Base-by-base conservation (phyloP, 2,113 vertebrate species). In the Bagarius yarrelli region DNA sequence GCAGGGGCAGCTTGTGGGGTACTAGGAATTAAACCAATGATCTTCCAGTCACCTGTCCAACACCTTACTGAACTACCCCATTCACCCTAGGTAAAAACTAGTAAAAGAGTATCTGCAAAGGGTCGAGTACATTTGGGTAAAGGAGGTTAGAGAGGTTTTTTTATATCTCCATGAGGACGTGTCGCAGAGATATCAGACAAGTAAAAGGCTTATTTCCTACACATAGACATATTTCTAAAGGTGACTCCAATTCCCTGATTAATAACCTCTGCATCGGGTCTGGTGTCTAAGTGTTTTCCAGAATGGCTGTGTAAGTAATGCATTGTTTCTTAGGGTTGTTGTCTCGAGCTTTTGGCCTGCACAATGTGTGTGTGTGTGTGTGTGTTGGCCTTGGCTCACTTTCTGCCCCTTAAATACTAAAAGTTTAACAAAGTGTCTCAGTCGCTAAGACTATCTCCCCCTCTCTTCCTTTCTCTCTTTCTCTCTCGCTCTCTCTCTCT, bases 401-500 rank as follows among this genome's bases (percentile, higher is more conserved):
- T 44, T 60, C 57, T 82, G 78, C 53, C 53, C 53, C 64, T 79
- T 36, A 47, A 8, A 60, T 44, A 27, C 23, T 59, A 4, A 44
- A 70, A 79, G 53, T 79, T 59, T 70, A 34, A 79, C n/a, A 72
- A 59, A 59, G 64, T 60, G 66, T 47, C 56, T 71, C 1, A 71
- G 36, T 60, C 52, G 57, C 32, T 32, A 16, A 40, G 52, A 14
- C 13, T 32, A 67, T 3, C 19, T 44, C 61, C 67, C 36, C 23
- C 56, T 79, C 63, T 70, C 60, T 67, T 72, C 66, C 72, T 40
- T 18, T 81, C 32, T 27, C 64, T 36, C 30, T 23, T 50, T 36
- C 64, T 34, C 44, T 71, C 61, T 63, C 30, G 8, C 8, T 57
- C 55, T 57, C 19, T 23, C 55, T 57, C 55, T 57, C 55, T 23